Evolutionary conservation across 2,888 invertebrate species (phyloP).

Genomic region (Melipona beecheii): DNA sequence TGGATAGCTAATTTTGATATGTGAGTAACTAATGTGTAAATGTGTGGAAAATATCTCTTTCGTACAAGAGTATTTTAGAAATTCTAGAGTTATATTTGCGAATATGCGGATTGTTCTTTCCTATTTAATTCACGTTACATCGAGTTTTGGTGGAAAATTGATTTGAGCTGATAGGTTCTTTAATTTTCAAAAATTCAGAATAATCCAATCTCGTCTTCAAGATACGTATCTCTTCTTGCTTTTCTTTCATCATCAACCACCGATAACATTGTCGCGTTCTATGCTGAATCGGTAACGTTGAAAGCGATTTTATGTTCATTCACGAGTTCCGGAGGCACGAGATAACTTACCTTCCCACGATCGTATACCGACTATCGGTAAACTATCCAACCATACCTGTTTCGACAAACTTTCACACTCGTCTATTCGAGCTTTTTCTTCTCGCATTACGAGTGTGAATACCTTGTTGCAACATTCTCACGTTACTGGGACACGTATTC

Average conservation of each 20-base stretch:
- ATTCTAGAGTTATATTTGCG: too few species aligned
- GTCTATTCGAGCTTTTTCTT: not conserved
- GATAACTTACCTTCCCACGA: not conserved
- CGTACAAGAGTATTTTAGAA: too few species aligned
- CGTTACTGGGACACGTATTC: constrained; percentile 8
- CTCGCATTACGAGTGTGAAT: not conserved
- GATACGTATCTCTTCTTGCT: not conserved
- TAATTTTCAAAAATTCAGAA: not conserved
- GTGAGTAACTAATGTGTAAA: not conserved
- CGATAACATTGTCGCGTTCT: not conserved
- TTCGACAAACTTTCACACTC: not conserved
- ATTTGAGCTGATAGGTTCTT: not conserved
- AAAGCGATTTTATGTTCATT: not conserved
- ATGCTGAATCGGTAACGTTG: not conserved
- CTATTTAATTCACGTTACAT: too few species aligned
- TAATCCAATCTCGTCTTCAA: too few species aligned
- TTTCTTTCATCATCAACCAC: not conserved
- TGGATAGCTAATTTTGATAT: not conserved
- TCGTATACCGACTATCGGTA: not conserved
- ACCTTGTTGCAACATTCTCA: not conserved
- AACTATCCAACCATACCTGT: not conserved
- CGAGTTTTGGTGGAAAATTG: not conserved
- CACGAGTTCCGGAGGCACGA: not conserved
- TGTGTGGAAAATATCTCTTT: too few species aligned
- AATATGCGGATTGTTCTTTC: too few species aligned